These are phyloP conservation scores for Chelonus insularis DNA, from an alignment of 1,140 invertebrate genomes.

Conservation along the genomic window DNA sequence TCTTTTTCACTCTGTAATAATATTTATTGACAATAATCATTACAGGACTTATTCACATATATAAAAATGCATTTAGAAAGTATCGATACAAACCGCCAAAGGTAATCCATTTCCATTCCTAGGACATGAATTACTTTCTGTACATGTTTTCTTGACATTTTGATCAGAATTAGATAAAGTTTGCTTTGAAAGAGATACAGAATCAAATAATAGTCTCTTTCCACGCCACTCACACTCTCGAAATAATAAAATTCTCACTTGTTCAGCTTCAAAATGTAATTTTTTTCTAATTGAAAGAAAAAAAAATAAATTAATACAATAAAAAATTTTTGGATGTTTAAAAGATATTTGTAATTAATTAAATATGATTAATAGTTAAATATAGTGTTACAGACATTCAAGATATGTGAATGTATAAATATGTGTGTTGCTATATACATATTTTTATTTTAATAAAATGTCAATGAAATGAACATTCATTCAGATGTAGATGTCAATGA, in stretches of 20 bases:
- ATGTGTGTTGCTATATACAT: background rate
- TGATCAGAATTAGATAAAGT: slow-evolving; percentile 14
- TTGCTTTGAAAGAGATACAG: slow-evolving; percentile 63
- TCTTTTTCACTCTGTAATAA: slow-evolving; percentile 38
- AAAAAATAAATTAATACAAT: background rate
- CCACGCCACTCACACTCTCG: slow-evolving; percentile 82
- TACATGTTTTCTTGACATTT: slow-evolving; percentile 12
- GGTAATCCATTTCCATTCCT: slow-evolving; percentile 27
- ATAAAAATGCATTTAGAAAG: background rate
- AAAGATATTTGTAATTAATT: too few relatives aligned
- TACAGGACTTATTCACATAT: too few relatives aligned
- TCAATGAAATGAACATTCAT: too few relatives aligned
- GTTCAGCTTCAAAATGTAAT: slow-evolving; percentile 64
- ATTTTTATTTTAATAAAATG: background rate
- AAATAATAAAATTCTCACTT: slow-evolving; percentile 79
- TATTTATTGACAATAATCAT: background rate
- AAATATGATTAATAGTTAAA: too few relatives aligned
- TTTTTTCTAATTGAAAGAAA: slow-evolving; percentile 38
- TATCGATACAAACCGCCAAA: slow-evolving; percentile 18
- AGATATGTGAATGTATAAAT: slow-evolving; percentile 33
- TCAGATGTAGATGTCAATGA: too few relatives aligned
- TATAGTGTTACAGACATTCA: background rate
- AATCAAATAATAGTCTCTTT: slow-evolving; percentile 83
- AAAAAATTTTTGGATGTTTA: too few relatives aligned
- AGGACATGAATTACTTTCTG: slow-evolving; percentile 20